Conservation (phyloP, 2,797 vertebrate species). For the Myotis vivesi region DNA sequence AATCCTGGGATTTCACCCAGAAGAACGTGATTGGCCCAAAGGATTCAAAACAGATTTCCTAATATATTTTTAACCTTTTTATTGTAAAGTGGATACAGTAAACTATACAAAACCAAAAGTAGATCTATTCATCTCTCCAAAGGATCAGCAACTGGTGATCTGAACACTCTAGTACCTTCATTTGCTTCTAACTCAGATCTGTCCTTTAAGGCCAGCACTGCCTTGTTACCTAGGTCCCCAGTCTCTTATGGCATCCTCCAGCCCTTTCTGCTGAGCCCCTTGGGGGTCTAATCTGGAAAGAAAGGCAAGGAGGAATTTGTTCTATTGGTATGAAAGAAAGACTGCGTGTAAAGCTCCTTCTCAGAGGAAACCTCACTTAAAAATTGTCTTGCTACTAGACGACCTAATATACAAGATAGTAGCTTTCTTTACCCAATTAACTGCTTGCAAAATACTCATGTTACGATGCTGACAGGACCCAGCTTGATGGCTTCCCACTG, state of each 20-base stretch:
- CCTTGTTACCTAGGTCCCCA: neutral
- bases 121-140: neutral
- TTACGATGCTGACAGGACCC: neutral
- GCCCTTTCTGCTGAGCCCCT: neutral
- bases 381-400: constrained; percentile 41
- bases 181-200: neutral
- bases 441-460: neutral
- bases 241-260: neutral
- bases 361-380: constrained; percentile 7
- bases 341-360: neutral
- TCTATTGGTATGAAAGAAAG: neutral
- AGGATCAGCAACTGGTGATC: neutral
- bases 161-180: neutral
- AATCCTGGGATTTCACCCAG: neutral
- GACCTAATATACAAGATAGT: neutral
- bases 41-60: neutral
- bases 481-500: neutral
- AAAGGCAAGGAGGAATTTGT: neutral
- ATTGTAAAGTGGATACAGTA: neutral
- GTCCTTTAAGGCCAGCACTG: neutral
- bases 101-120: neutral
- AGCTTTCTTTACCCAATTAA: neutral
- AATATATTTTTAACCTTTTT: neutral
- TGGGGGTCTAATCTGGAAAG: constrained; percentile 8
- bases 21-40: neutral